phyloP scores from a whole-genome alignment of 2,797 vertebrate species.

The Onychomys arenicola region DNA sequence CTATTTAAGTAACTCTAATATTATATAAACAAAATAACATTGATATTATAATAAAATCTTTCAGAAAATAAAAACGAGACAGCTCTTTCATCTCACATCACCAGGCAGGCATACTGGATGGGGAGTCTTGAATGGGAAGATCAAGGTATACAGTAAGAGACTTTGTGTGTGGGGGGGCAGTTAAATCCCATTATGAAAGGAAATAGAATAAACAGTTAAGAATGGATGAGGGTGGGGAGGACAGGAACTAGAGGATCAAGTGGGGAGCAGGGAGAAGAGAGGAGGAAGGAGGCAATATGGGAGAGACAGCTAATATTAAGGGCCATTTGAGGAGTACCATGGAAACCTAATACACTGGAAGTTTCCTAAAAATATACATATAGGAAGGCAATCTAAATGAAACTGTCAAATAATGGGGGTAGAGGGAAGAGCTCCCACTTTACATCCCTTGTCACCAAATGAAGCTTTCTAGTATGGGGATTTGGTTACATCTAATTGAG shows the following conservation, averaged over 20 bases:
- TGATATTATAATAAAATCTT: constrained; percentile 7
- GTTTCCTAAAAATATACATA: not conserved
- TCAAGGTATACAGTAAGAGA: not conserved
- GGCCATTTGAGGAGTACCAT: not conserved
- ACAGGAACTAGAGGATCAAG: no score
- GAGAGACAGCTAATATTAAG: not conserved
- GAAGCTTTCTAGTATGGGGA: not conserved
- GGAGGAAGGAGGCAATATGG: not conserved
- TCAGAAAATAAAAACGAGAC: not conserved
- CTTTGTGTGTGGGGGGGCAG: not conserved
- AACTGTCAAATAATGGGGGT: not conserved
- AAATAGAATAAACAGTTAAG: not conserved
- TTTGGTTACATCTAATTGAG: not conserved
- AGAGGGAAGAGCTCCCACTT: not conserved
- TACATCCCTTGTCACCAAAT: not conserved
- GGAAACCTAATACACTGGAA: not conserved
- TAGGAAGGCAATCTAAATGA: not conserved
- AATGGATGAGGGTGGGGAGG: not conserved
- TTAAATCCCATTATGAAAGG: not conserved
- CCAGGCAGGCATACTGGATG: not conserved
- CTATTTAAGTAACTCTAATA: constrained; percentile 5
- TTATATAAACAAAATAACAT: constrained; percentile 8
- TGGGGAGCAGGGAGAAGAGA: not conserved
- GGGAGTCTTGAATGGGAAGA: not conserved
- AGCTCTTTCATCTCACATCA: not conserved